phyloP scores from a whole-genome alignment of 1,140 invertebrate genomes.

The Scaptomyza montana region DNA sequence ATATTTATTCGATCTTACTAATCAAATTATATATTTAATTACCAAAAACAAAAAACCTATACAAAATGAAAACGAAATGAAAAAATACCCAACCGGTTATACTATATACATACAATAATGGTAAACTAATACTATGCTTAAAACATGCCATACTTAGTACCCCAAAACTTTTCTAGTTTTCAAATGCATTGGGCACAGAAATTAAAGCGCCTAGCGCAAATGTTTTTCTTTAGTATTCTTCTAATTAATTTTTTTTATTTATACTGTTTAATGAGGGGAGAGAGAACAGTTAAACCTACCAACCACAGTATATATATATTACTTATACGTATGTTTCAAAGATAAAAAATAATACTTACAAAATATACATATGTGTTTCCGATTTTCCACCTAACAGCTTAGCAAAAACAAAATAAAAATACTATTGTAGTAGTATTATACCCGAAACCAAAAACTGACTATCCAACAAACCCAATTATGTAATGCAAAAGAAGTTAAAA shows the following conservation, averaged over 20 bases:
- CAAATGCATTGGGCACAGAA: conserved; percentile 9
- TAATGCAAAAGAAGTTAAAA: conserved; percentile 9
- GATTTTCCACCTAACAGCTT: conserved; percentile 80
- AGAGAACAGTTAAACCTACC: conserved; percentile 24
- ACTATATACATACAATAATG: conserved; percentile 62
- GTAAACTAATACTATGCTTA: conserved; percentile 68
- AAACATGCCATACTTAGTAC: conserved; percentile 31
- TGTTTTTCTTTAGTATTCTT: conserved; percentile 8
- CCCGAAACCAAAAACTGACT: conserved; percentile 33
- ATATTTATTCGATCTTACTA: conserved; percentile 17
- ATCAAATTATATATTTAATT: conserved; percentile 1
- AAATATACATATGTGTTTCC: conserved; percentile 74
- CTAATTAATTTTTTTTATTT: background rate
- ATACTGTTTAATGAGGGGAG: background rate
- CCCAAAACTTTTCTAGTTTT: conserved; percentile 5
- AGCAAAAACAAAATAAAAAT: conserved; percentile 49
- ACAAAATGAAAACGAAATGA: conserved; percentile 6
- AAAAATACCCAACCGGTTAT: conserved; percentile 39
- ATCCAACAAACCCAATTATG: conserved; percentile 9
- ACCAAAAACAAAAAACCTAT: background rate
- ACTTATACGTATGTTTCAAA: conserved; percentile 32
- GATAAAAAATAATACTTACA: conserved; percentile 34
- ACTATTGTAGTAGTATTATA: conserved; percentile 25
- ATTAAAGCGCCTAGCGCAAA: conserved; percentile 34
- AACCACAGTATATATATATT: conserved; percentile 30